phyloP scores from a whole-genome alignment of 2,113 vertebrate genomes.

The Hyperopisus bebe region DNA sequence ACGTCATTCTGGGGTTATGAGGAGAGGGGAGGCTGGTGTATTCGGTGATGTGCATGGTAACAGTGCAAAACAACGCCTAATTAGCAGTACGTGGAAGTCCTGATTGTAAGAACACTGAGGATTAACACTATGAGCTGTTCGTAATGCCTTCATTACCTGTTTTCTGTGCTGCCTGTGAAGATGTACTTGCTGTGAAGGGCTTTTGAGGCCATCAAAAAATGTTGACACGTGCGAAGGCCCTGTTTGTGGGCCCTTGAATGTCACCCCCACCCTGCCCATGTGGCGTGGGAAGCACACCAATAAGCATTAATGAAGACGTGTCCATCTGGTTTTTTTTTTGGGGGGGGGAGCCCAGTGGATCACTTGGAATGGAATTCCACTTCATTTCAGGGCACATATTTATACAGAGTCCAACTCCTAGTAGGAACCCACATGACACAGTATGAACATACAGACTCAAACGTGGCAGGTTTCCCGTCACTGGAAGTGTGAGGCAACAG shows the following conservation, averaged over 20 bases:
- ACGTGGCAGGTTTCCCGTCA: background rate
- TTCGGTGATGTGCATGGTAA: background rate
- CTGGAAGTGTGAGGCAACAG: background rate
- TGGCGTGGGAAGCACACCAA: background rate
- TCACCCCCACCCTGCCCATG: background rate
- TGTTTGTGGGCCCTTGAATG: background rate
- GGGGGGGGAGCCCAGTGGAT: too few relatives aligned
- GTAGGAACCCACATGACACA: background rate
- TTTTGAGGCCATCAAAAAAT: background rate
- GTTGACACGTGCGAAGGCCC: background rate
- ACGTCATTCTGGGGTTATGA: background rate
- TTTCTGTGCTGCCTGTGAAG: background rate
- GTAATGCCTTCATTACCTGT: background rate
- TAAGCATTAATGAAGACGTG: background rate
- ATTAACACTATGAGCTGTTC: background rate
- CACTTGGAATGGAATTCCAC: background rate
- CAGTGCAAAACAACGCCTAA: background rate
- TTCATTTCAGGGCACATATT: background rate
- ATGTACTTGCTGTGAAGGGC: background rate
- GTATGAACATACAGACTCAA: background rate
- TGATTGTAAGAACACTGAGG: background rate
- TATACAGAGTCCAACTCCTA: background rate
- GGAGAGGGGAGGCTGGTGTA: background rate
- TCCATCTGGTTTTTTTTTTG: background rate
- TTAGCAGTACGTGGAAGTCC: background rate